A percentile compares a stretch with the other conserved stretches of the same genome.
Evolutionary conservation across 2,888 invertebrate genomes (phyloP).

Genomic region (Apodemia duryi): DNA sequence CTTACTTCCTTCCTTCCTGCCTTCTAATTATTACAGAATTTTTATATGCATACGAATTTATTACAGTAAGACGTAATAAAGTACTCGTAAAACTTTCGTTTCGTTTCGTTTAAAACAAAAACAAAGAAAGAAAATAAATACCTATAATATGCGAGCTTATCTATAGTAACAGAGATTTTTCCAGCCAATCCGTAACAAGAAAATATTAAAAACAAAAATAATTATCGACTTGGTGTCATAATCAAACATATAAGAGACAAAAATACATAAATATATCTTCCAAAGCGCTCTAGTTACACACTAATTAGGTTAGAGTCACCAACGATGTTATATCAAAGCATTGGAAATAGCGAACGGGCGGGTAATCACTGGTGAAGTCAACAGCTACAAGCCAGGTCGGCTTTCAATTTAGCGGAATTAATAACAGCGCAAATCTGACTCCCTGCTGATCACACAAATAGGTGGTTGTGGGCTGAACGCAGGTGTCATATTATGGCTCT

Average conservation of each 20-base stretch:
- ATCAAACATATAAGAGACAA: neutral
- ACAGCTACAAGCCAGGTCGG: conserved; percentile 43
- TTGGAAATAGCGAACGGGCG: conserved; percentile 33
- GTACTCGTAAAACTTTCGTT: no score
- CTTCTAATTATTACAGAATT: no score
- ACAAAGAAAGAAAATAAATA: no score
- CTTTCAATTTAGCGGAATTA: conserved; percentile 63
- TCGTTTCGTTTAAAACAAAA: no score
- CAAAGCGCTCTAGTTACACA: neutral
- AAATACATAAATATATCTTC: neutral
- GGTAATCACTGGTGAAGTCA: conserved; percentile 35
- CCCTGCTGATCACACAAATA: conserved; percentile 35
- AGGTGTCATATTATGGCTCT: conserved; percentile 32
- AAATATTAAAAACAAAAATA: no score
- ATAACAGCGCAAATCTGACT: conserved; percentile 51
- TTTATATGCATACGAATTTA: no score
- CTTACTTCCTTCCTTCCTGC: no score
- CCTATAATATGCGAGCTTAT: no score
- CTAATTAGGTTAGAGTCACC: neutral
- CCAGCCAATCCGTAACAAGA: no score
- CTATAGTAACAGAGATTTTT: no score
- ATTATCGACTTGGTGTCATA: no score
- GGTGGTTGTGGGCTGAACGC: conserved; percentile 28
- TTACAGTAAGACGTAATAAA: no score
- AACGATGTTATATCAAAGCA: conserved; percentile 31